Percentiles rank a stretch among this genome's conserved stretches.
Evolutionary conservation across 2,113 vertebrate species (phyloP).

Genomic region (Pygoscelis antarcticus): DNA sequence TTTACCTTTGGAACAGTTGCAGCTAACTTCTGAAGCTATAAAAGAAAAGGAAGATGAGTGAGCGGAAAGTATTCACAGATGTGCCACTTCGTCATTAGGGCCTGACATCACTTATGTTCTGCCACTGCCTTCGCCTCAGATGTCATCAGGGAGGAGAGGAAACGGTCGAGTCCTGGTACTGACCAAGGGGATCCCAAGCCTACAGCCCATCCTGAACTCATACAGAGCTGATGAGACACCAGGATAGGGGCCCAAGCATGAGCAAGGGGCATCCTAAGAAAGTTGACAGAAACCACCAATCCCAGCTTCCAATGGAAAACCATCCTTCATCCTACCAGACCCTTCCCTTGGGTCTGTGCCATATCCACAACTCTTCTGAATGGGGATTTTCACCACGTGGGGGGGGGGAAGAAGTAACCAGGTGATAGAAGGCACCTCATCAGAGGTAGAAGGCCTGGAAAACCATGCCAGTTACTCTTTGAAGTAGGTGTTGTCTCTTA

Average conservation of each 20-base stretch:
- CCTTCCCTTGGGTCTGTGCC: too few species aligned
- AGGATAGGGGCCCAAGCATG: too few species aligned
- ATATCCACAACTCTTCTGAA: not conserved
- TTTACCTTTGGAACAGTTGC: not conserved
- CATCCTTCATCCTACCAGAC: not conserved
- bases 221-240: not conserved
- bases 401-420: not conserved
- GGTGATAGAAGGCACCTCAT: not conserved
- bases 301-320: not conserved
- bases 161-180: not conserved
- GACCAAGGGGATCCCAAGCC: not conserved
- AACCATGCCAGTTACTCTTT: not conserved
- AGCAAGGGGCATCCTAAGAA: not conserved
- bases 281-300: not conserved
- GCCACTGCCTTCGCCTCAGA: not conserved
- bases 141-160: not conserved
- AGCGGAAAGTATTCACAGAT: not conserved
- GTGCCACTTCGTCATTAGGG: not conserved
- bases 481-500: not conserved
- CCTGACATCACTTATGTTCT: not conserved
- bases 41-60: not conserved
- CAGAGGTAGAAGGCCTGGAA: not conserved
- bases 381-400: too few species aligned
- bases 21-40: not conserved
- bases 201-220: not conserved